Evolutionary conservation across 2,113 vertebrate genomes (phyloP).

Genomic region (Rhabdomys dilectus): DNA sequence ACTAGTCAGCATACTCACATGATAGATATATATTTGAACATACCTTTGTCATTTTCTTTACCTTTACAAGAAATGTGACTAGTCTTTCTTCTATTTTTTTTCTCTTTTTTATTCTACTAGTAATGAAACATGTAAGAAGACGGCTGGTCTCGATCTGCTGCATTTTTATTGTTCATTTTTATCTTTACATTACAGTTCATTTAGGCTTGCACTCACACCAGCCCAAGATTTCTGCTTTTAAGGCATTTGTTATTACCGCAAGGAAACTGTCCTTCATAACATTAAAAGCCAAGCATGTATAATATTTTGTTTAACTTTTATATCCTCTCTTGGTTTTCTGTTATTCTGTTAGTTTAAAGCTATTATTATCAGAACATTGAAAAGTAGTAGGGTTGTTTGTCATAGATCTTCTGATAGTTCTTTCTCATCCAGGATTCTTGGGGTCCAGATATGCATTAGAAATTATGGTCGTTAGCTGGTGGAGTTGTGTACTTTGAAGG

Average conservation of each 20-base stretch:
- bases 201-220: background rate
- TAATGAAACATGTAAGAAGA: background rate
- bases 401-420: background rate
- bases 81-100: background rate
- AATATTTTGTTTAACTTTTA: background rate
- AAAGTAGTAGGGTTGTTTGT: background rate
- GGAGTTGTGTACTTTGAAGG: constrained; percentile 23
- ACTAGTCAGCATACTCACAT: background rate
- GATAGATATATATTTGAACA: background rate
- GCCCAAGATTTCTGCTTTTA: background rate
- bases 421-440: background rate
- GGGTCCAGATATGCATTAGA: background rate
- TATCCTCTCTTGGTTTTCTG: background rate
- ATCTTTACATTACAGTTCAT: background rate
- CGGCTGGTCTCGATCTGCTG: background rate
- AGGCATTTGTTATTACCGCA: background rate
- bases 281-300: background rate
- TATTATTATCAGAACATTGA: background rate
- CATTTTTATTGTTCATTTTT: background rate
- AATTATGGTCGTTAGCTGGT: background rate
- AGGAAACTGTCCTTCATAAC: background rate
- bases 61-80: background rate
- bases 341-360: background rate
- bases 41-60: background rate
- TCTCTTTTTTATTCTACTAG: background rate